phyloP scores from a whole-genome alignment of 2,888 invertebrate genomes.

The Sinelater perroti region DNA sequence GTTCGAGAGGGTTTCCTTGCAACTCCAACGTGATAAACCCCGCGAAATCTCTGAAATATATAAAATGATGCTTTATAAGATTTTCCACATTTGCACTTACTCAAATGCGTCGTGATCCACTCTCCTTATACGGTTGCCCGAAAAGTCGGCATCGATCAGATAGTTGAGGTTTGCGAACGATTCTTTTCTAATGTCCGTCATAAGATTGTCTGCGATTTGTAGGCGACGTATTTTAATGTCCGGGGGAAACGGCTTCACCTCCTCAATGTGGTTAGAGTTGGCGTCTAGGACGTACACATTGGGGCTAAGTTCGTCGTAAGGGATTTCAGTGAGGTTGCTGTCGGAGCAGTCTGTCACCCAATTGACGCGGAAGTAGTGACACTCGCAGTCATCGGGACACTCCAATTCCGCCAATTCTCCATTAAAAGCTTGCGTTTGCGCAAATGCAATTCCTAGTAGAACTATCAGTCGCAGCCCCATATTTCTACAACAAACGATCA shows the following conservation, averaged over 20 bases:
- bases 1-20: slow-evolving; percentile 71
- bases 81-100: slow-evolving; percentile 31
- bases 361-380: slow-evolving; percentile 78
- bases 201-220: slow-evolving; percentile 73
- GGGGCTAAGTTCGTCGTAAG: slow-evolving; percentile 72
- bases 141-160: slow-evolving; percentile 75
- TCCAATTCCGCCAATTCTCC: slow-evolving; percentile 73
- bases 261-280: slow-evolving; percentile 73
- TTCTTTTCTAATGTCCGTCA: slow-evolving; percentile 68
- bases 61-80: slow-evolving; percentile 23
- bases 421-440: slow-evolving; percentile 58
- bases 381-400: slow-evolving; percentile 79
- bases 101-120: slow-evolving; percentile 60
- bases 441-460: slow-evolving; percentile 5
- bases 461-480: slow-evolving; percentile 15
- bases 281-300: slow-evolving; percentile 77
- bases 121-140: slow-evolving; percentile 70
- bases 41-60: slow-evolving; percentile 68
- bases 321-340: slow-evolving; percentile 75
- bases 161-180: slow-evolving; percentile 73
- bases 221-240: slow-evolving; percentile 75
- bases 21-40: slow-evolving; percentile 76
- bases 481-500: slow-evolving; percentile 28
- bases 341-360: slow-evolving; percentile 82
- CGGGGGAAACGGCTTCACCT: slow-evolving; percentile 69